Base-by-base conservation (phyloP, 2,113 vertebrate species). In the Orcinus orca region DNA sequence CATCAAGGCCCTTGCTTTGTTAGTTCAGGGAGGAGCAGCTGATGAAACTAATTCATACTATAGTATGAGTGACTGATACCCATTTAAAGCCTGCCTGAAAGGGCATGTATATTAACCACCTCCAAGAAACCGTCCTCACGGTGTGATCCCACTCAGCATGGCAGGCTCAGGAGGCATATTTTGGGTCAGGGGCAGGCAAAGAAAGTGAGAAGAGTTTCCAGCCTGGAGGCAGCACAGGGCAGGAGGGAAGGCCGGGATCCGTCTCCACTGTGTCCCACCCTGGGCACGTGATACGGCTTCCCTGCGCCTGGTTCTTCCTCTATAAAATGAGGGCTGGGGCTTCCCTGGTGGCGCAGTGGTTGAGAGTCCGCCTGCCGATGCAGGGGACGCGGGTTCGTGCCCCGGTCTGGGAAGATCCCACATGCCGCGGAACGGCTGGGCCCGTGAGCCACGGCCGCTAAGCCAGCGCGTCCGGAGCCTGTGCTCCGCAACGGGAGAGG, bases 21-120 rank as follows among this genome's bases (percentile, higher is more conserved):
- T 79, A 58, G 65, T 12, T 74, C 62, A 60, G 65, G 14, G 71
- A 47, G 76, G 86, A 91, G 31, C 41, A 89, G 6, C 23, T 41
- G n/a, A 9, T 38, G 53, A 89, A 65, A 80, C 53, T 33, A 83
- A 80, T 90, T 91, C 47, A 96, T 92, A n/a, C 58, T 93, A 41
- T 63, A 3, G n/a, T 88, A 20, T 77, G 88, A 90, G 38, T 25
- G 67, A 88, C 76, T 36, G 41, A 73, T n/a, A 36, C 6, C 3
- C 31, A 65, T 31, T 92, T 63, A 76, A 90, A 93, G 15, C 23
- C 58, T 73, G 58, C 41, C 36, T 94, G 25, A 70, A 23, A 76
- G 38, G 62, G 2, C 25, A 55, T n/a, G 63, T 13, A 2, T 25
- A 67, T 60, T 81, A 73, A 31, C 58, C 36, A 12, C 10, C 33